Conservation (phyloP, 2,113 vertebrate species). For the Epinephelus lanceolatus region DNA sequence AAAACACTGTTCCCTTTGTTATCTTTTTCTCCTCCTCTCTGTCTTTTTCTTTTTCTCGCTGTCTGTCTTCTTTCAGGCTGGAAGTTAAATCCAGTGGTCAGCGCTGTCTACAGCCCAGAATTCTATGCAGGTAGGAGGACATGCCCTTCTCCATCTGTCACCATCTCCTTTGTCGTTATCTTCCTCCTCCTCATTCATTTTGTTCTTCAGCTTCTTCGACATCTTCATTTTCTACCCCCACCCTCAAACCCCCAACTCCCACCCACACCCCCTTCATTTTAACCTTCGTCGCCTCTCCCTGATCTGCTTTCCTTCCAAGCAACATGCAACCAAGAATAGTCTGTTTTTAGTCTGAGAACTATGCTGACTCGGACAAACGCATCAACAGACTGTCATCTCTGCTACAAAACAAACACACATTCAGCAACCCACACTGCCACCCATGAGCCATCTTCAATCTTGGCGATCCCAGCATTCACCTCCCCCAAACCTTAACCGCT, state of each 20-base stretch:
- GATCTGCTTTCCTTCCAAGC: slow-evolving; percentile 14
- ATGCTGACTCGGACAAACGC: slow-evolving; percentile 42
- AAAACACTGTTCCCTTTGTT: neutral
- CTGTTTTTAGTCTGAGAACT: slow-evolving; percentile 44
- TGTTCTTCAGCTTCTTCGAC: slow-evolving; percentile 23
- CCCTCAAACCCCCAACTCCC: too few species aligned
- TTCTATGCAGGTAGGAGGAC: slow-evolving; percentile 96
- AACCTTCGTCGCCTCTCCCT: slow-evolving; percentile 27
- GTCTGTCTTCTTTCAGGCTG: slow-evolving; percentile 87
- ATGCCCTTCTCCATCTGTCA: slow-evolving; percentile 46
- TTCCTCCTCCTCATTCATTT: slow-evolving; percentile 35
- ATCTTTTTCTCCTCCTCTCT: neutral
- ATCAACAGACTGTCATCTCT: slow-evolving; percentile 22
- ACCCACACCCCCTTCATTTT: neutral
- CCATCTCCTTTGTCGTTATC: slow-evolving; percentile 40
- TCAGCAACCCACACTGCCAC: neutral
- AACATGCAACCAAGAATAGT: slow-evolving; percentile 40
- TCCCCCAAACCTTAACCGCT: neutral
- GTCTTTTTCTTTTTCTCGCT: slow-evolving; percentile 20
- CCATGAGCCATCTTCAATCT: slow-evolving; percentile 2
- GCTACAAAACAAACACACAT: slow-evolving; percentile 19
- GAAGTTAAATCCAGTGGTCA: slow-evolving; percentile 99
- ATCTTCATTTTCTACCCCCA: slow-evolving; percentile 34
- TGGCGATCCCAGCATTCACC: slow-evolving; percentile 5
- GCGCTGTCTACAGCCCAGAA: slow-evolving; percentile 98